phyloP scores from a whole-genome alignment of 2,797 vertebrate genomes.

The Hydrophis major region DNA sequence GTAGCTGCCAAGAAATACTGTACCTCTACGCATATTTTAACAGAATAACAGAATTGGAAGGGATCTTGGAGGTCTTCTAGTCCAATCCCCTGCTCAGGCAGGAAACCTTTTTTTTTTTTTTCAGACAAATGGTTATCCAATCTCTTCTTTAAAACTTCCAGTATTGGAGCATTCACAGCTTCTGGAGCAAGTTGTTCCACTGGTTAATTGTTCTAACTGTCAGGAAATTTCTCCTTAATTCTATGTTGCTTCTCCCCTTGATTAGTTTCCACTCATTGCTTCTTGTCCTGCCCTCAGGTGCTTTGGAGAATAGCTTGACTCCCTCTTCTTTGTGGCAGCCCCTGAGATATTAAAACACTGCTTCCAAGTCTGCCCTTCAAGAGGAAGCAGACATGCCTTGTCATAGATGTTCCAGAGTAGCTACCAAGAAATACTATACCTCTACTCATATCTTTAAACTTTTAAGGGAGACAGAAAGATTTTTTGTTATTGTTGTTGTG shows the following conservation, averaged over 20 bases:
- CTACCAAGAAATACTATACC: not conserved
- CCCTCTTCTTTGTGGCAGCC: not conserved
- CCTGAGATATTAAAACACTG: not conserved
- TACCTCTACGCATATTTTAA: not conserved
- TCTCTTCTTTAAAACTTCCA: not conserved
- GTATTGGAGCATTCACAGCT: too few species aligned
- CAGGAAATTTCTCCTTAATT: not conserved
- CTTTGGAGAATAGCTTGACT: not conserved
- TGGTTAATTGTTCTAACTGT: not conserved
- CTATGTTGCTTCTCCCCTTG: not conserved
- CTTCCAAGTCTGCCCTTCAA: not conserved
- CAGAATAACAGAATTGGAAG: not conserved
- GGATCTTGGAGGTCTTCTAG: not conserved
- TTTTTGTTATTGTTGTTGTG: not conserved
- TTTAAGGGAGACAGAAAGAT: not conserved
- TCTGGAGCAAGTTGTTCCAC: not conserved
- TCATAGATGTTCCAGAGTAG: not conserved
- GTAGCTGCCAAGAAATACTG: not conserved
- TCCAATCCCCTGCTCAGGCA: not conserved
- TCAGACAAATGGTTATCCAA: not conserved
- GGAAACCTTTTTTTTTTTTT: not conserved
- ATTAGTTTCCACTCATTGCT: not conserved
- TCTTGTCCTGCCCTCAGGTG: not conserved
- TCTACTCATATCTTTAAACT: not conserved
- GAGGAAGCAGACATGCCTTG: not conserved